phyloP scores from a whole-genome alignment of 2,797 vertebrate species.

The Masticophis lateralis region DNA sequence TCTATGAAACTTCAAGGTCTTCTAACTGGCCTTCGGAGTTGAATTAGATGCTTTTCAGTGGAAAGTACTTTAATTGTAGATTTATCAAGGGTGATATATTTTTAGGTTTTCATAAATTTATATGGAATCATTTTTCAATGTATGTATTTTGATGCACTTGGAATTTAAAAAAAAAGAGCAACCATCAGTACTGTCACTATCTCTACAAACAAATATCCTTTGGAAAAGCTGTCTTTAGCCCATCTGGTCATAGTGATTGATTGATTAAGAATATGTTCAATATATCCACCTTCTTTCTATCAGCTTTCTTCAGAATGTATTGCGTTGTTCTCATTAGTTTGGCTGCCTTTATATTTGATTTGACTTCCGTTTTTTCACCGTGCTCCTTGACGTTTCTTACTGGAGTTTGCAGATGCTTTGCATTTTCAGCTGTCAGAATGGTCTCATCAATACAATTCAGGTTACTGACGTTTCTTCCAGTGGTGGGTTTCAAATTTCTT shows the following conservation, averaged over 20 bases:
- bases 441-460: neutral
- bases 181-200: neutral
- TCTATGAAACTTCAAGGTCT: neutral
- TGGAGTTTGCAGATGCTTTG: neutral
- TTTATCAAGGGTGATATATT: neutral
- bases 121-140: neutral
- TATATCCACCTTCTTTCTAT: neutral
- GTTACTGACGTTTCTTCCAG: neutral
- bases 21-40: neutral
- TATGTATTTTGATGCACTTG: neutral
- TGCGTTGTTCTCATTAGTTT: neutral
- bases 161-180: neutral
- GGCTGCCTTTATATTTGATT: neutral
- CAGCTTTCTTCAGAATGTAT: neutral
- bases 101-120: neutral
- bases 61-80: neutral
- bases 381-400: neutral
- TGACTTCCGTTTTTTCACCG: neutral
- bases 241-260: neutral
- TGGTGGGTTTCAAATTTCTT: no score
- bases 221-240: neutral
- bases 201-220: neutral
- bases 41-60: neutral
- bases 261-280: neutral
- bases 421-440: neutral